A percentile compares a stretch with the other conserved stretches of the same genome.
These are phyloP conservation scores for Himalopsyche kuldschensis DNA, from an alignment of 2,888 invertebrate genomes.

Conservation along the genomic window DNA sequence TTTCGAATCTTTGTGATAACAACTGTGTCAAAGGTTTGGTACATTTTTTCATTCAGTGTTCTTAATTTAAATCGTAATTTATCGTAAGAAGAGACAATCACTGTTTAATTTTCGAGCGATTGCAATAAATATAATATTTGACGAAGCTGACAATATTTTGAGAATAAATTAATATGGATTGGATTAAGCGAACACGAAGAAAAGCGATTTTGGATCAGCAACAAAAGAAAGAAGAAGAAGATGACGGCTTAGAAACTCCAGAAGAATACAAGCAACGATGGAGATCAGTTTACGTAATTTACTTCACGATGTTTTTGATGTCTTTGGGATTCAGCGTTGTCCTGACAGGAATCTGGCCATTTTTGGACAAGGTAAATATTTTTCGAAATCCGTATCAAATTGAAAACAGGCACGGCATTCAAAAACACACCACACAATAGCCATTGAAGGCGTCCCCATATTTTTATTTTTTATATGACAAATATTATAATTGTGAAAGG, in stretches of 20 bases:
- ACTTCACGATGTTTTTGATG: constrained; percentile 89
- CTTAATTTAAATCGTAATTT: too few relatives aligned
- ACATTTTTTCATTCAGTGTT: too few relatives aligned
- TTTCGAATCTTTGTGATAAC: neutral
- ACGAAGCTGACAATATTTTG: neutral
- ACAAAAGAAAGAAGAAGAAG: constrained; percentile 18
- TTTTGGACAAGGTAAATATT: constrained; percentile 73
- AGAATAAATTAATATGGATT: constrained; percentile 19
- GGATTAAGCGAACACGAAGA: constrained; percentile 21
- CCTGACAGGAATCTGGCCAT: constrained; percentile 87
- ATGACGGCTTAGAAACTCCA: constrained; percentile 66
- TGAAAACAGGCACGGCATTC: too few relatives aligned
- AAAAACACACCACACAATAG: too few relatives aligned
- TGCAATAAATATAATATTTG: too few relatives aligned
- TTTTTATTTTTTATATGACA: neutral
- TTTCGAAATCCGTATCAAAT: neutral
- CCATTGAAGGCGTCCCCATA: neutral
- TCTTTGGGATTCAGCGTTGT: constrained; percentile 86
- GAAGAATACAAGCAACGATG: constrained; percentile 71
- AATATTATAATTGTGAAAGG: too few relatives aligned
- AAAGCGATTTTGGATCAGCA: constrained; percentile 10
- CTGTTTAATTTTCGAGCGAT: too few relatives aligned
- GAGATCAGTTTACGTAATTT: constrained; percentile 79
- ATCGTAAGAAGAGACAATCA: too few relatives aligned
- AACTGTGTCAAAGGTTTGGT: too few relatives aligned